A percentile compares a stretch with the other conserved stretches of the same genome.
Conservation (phyloP, 2,113 vertebrate genomes). For the Platycercus adscitus region DNA sequence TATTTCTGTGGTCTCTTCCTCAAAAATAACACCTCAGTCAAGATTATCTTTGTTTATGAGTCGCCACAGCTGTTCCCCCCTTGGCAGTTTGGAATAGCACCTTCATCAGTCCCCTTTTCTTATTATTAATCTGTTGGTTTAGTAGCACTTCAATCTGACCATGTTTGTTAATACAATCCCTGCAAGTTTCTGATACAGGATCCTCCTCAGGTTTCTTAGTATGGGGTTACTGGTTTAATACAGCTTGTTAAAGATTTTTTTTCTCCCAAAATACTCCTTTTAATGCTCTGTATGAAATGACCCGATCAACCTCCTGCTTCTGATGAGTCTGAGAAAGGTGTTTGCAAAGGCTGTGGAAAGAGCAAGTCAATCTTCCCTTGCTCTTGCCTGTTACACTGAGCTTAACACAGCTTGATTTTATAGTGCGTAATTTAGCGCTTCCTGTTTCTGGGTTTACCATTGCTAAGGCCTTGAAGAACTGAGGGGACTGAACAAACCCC, state of each 20-base stretch:
- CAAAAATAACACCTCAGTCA: not conserved
- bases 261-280: not conserved
- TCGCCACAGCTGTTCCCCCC: not conserved
- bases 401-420: not conserved
- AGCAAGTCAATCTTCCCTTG: not conserved
- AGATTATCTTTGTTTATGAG: not conserved
- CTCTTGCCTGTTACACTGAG: not conserved
- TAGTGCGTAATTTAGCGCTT: not conserved
- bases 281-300: not conserved
- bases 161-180: not conserved
- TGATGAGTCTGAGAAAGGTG: not conserved
- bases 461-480: not conserved
- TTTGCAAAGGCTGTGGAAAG: not conserved
- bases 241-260: not conserved
- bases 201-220: not conserved
- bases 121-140: not conserved
- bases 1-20: not conserved
- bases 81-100: not conserved
- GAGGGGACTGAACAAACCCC: not conserved
- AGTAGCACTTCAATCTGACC: not conserved
- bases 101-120: not conserved
- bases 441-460: not conserved
- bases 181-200: not conserved
- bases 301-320: not conserved
- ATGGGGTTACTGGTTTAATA: not conserved